Base-by-base conservation (phyloP, 2,113 vertebrate genomes). In the Macquaria ambigua region DNA sequence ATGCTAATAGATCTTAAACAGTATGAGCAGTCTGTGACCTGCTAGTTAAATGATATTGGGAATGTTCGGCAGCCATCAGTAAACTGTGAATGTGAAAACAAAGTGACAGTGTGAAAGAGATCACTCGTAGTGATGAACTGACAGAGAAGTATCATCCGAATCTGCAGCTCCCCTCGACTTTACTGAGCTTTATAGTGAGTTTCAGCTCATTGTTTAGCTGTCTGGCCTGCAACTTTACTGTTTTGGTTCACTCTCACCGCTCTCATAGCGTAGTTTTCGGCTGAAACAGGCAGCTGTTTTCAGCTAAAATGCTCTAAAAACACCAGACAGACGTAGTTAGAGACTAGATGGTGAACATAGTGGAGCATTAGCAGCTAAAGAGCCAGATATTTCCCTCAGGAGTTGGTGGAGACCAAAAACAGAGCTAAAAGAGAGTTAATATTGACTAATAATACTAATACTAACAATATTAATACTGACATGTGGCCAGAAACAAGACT, bases 1-100 rank as follows among this genome's bases (percentile, higher is more conserved):
- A 78, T 63, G 74, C 18, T 69, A 78, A 75, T 55, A 58, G 82
- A 83, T 79, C 15, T 68, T 25, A 81, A 71, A 66, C 55, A 78
- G 73, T 43, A 21, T 15, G 52, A 62, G 62, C 74, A 66, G 50
- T 67, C 69, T 62, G 64, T 74, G 71, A 88, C 68, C 69, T 74
- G 53, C 50, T 53, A 21, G 28, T 85, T 69, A 63, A 77, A 82
- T 55, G 6, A 74, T 74, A 66, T 34, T 8, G 16, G 31, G 18
- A 74, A 69, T n/a, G 5, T 58, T 86, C 8, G 58, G 25, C 39
- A 23, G 55, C 56, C 23, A 8, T 68, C 43, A 48, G 8, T 66
- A 56, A 64, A 63, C 55, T 52, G 48, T 34, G 31, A 34, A 34
- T 39, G 37, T 39, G 37, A 39, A 39, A 39, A 39, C 37, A 39